These are phyloP conservation scores for Fukomys damarensis DNA, from an alignment of 2,113 vertebrate genomes.

Conservation along the genomic window DNA sequence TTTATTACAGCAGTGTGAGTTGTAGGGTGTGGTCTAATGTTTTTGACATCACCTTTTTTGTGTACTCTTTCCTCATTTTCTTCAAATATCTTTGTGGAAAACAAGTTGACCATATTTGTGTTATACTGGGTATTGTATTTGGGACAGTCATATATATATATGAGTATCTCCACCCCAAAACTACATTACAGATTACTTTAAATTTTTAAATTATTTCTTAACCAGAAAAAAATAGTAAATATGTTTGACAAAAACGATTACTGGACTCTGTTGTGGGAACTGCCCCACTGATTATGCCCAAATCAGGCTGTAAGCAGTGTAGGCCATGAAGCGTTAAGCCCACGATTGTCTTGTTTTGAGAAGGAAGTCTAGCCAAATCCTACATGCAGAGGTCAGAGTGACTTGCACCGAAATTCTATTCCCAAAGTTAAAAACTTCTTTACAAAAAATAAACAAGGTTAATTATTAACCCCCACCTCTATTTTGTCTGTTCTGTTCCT, in stretches of 20 bases:
- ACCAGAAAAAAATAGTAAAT: neutral
- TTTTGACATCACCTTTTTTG: neutral
- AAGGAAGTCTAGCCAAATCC: no score
- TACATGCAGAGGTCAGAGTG: no score
- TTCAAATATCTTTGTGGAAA: neutral
- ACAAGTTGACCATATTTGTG: neutral
- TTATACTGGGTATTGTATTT: neutral
- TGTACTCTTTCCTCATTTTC: neutral
- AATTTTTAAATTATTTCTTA: neutral
- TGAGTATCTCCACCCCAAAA: neutral
- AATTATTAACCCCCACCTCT: no score
- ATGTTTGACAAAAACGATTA: neutral
- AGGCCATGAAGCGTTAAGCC: no score
- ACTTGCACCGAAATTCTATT: no score
- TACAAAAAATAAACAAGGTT: no score
- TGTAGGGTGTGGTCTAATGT: neutral
- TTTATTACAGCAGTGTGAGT: neutral
- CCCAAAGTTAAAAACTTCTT: no score
- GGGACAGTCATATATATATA: neutral
- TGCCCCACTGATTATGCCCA: no score
- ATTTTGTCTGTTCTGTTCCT: no score
- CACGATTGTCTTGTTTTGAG: no score
- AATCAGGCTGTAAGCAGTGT: no score
- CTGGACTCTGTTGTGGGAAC: neutral
- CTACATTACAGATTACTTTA: neutral